Conservation (phyloP, 2,797 vertebrate species). For the Hoplostethus mediterraneus region DNA sequence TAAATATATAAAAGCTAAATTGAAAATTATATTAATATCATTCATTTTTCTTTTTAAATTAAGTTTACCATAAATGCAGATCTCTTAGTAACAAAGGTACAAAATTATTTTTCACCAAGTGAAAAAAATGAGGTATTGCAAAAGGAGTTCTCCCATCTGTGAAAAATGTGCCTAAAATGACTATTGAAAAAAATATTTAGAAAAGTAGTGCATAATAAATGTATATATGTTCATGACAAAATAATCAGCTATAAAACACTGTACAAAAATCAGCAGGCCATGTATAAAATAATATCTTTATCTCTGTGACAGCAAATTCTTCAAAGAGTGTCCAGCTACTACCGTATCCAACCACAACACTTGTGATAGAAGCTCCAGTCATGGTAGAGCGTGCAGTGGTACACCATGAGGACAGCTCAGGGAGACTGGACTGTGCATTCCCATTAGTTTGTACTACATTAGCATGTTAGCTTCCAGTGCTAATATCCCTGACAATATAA, state of each 20-base stretch:
- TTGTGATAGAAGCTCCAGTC: constrained; percentile 89
- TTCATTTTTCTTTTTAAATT: constrained; percentile 95
- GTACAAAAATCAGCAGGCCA: constrained; percentile 99
- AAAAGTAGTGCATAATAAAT: constrained; percentile 99
- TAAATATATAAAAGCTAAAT: constrained; percentile 99
- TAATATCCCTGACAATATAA: constrained; percentile 95
- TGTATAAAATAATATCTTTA: constrained; percentile 99
- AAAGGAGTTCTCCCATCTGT: constrained; percentile 99
- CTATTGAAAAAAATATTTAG: constrained; percentile 99
- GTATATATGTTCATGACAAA: constrained; percentile 99
- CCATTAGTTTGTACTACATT: constrained; percentile 94
- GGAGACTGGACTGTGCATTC: constrained; percentile 87
- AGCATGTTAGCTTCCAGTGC: constrained; percentile 94
- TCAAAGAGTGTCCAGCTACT: constrained; percentile 95
- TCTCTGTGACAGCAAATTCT: constrained; percentile 99
- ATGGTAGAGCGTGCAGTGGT: constrained; percentile 96
- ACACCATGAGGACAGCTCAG: constrained; percentile 94
- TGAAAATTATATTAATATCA: constrained; percentile 99
- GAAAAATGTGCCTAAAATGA: constrained; percentile 99
- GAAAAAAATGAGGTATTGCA: constrained; percentile 99
- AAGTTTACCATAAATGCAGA: constrained; percentile 98
- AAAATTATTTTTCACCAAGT: constrained; percentile 99
- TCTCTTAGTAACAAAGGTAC: constrained; percentile 99
- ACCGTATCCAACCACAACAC: constrained; percentile 93
- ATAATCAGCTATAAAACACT: constrained; percentile 99